Base-by-base conservation (phyloP, 2,888 invertebrate species). In the Drosophila austrosaltans region DNA sequence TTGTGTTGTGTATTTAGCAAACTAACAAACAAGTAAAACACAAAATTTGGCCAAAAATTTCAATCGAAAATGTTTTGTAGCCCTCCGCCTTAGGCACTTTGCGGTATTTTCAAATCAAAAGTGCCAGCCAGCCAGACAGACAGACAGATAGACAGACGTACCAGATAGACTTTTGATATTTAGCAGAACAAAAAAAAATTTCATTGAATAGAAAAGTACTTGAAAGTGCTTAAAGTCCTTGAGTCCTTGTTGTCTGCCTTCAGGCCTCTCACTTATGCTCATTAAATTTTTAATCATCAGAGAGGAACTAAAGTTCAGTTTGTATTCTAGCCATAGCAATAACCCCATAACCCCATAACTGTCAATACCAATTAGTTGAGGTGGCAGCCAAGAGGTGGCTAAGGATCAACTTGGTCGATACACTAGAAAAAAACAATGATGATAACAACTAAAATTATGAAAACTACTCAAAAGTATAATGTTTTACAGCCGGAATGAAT, bases 341-440 rank as follows among this genome's bases (percentile, higher is more conserved):
- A 16, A 16, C 16, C 16, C 62, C 67, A 73, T 39, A 79, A 76
- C 78, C 81, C 67, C 63, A 68, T 56, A 79, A 74, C 80, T 84
- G 76, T 88, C 85, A 82, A 76, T 88, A 69, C 75, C 75, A 87
- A 88, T 88, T 84, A 78, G 76, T 76, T 64, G 63, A n/a, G 57
- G 53, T 25, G 58, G 36, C 25, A n/a, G 39, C 28, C 10, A 53
- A 10, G 42, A 63, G 40, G 22, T 48, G 48, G 48, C 22, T 25
- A 22, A 48, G 48, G 25, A 48, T 7, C 10, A 10, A 7, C 12
- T 22, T 10, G 12, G 48, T 22, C 10, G 10, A 48, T 48, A 22
- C 48, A 48, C 48, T 22, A 2, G 20, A 22, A 44, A 44, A 44
- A 44, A 20, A 16, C 16, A 0, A 16, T 16, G 16, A 16, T 16